Evolutionary conservation across 2,113 vertebrate genomes (phyloP), one percentile per base, ranked within the genome.

Genomic region (Platichthys flesus): DNA sequence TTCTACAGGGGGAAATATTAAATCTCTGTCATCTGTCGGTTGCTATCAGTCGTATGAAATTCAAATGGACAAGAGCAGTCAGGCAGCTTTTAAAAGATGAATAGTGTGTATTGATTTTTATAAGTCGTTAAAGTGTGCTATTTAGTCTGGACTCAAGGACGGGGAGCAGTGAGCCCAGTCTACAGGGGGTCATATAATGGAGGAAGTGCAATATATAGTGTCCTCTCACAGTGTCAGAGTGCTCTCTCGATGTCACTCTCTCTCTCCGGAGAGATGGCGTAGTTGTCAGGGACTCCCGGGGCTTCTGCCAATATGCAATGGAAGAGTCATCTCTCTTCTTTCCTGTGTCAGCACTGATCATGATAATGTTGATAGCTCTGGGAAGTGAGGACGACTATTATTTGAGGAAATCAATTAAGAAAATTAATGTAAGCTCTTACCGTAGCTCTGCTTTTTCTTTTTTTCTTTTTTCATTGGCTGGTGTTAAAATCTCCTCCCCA

Each of bases 331-430:
- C 92, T 90, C 91, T 93, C 88, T 84, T 76, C 90, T 91, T 82
- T 83, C 85, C 87, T 76, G 82, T 75, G 86, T 92, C 90, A 91
- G 91, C 90, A 87, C 74, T 73, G 73, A 76, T 78, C 82, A 89
- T 89, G 90, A 87, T 91, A 88, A 89, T 91, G 85, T 74, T 79
- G 87, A 89, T 92, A 90, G 79, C 74, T 82, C 65, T 78, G 81
- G 80, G 91, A 92, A 87, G 82, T 84, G 76, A 88, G 90, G 92
- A 68, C 82, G 78, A 90, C 85, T 81, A 81, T 90, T 88, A 92
- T 89, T 85, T 94, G 94, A 94, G 88, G 78, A 91, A 94, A 96
- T 95, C 95, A 95, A 96, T 96, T 96, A 94, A 94, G 89, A 90
- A 97, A 96, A 96, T 94, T 92, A 94, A 96, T 94, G 91, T 92